Base-by-base conservation (phyloP, 2,888 invertebrate genomes). In the Spisula solida region DNA sequence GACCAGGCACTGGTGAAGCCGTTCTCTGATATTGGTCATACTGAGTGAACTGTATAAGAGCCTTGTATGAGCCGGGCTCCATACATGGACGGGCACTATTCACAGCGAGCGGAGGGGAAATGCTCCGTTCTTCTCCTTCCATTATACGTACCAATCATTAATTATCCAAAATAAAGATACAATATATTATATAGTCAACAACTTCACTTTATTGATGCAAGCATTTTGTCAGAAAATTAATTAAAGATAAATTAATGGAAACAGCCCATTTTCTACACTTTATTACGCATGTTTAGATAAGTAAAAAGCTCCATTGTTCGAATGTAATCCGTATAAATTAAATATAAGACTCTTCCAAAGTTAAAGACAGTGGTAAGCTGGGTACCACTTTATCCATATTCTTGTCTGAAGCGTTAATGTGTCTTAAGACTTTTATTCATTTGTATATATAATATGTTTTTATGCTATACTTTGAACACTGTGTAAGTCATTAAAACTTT, bases 1-100 rank as follows among this genome's bases (percentile, higher is more conserved):
- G 75, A 18, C 75, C 75, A n/a, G 60, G 60, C 1, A 60, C 25
- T 0, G 75, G n/a, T 66, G 60, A 14, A 31, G 75, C 1, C 18
- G 75, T 31, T 31, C 31, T 75, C 75, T 75, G 75, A 18, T 75
- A 75, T 16, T 31, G 75, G 18, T 75, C 75, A 20, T 75, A 75
- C 8, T 75, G 75, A 31, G 14, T 34, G 25, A 25, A 31, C 29
- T 34, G 31, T 18, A 31, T 16, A 34, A 75, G 34, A 18, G 10
- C 75, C 18, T 75, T 31, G 34, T 75, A 29, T 2, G 75, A 75
- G 10, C 70, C 70, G 41, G 41, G 41, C 41, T 34, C 75, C 1
- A 31, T 18, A 75, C 31, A 31, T 5, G 75, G 34, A 8, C 18
- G 14, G 34, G 5, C 16, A 34, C 12, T 31, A 34, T 75, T 75